Percentiles rank a stretch among this genome's conserved stretches.
Evolutionary conservation across 2,113 vertebrate genomes (phyloP).

Genomic region (Coregonus clupeaformis): DNA sequence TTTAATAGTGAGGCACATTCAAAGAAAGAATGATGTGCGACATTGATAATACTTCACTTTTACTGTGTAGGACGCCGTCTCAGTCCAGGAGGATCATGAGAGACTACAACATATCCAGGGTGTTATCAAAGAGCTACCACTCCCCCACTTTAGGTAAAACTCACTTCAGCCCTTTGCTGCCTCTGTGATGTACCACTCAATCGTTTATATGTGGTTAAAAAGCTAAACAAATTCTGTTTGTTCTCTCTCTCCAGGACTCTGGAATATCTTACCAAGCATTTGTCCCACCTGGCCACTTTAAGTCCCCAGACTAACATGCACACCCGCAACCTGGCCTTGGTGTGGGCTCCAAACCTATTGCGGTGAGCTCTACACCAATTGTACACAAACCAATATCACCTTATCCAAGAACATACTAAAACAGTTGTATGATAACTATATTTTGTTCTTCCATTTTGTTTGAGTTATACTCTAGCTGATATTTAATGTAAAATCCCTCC

Average conservation of each 20-base stretch:
- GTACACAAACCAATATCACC: background rate
- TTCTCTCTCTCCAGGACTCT: constrained; percentile 79
- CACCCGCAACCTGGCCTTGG: constrained; percentile 92
- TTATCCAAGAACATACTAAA: background rate
- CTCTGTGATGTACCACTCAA: background rate
- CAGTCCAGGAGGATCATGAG: constrained; percentile 80
- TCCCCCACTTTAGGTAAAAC: constrained; percentile 88
- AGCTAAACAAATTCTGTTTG: constrained; percentile 6
- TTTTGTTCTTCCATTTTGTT: background rate
- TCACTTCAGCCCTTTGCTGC: background rate
- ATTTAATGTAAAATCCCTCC: background rate
- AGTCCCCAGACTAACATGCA: constrained; percentile 97
- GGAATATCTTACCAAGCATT: constrained; percentile 93
- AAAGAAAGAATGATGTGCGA: background rate
- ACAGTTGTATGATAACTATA: background rate
- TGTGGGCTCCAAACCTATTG: constrained; percentile 97
- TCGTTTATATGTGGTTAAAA: background rate
- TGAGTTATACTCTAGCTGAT: no score
- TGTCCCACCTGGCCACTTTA: constrained; percentile 89
- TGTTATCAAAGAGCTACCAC: constrained; percentile 90
- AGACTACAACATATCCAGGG: constrained; percentile 84
- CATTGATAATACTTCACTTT: background rate
- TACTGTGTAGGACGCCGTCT: constrained; percentile 75
- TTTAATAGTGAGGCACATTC: background rate
- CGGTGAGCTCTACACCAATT: constrained; percentile 72